These are phyloP conservation scores for Epistrophella euchroma DNA, from an alignment of 2,888 invertebrate species.

Conservation along the genomic window DNA sequence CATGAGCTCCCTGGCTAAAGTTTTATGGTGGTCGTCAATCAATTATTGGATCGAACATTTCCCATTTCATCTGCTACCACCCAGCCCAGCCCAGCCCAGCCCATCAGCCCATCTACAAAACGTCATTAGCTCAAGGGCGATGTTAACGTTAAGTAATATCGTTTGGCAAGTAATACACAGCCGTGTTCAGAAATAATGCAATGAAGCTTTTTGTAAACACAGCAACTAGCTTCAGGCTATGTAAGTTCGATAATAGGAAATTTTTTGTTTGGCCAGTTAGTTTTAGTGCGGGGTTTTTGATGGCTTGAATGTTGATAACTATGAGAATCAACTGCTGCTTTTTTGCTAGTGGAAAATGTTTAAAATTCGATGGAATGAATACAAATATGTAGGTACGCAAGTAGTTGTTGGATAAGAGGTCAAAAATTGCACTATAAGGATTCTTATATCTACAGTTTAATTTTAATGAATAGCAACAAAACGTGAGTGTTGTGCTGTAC, in stretches of 20 bases:
- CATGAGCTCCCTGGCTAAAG: constrained; percentile 33
- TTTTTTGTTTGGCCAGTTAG: constrained; percentile 15
- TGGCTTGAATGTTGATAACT: constrained; percentile 1
- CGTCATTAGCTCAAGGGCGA: constrained; percentile 70
- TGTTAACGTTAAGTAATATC: constrained; percentile 74
- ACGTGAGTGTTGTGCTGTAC: neutral
- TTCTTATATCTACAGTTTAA: neutral
- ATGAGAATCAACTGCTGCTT: constrained; percentile 5
- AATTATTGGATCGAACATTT: constrained; percentile 67
- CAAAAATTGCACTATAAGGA: neutral
- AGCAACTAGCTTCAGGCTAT: constrained; percentile 38
- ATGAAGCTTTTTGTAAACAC: constrained; percentile 59
- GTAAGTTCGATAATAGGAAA: constrained; percentile 44
- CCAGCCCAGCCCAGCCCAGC: neutral
- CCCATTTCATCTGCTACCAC: neutral
- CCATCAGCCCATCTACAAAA: neutral
- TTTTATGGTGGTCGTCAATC: constrained; percentile 72
- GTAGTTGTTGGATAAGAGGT: neutral
- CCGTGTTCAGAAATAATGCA: constrained; percentile 64
- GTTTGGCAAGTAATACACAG: constrained; percentile 65
- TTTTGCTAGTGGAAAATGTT: neutral
- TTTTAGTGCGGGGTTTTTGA: neutral
- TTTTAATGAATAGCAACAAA: neutral
- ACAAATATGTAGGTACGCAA: neutral
- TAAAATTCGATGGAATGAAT: neutral